These are phyloP conservation scores for Myiotriccus ornatus DNA, from an alignment of 2,797 vertebrate genomes.

Conservation along the genomic window DNA sequence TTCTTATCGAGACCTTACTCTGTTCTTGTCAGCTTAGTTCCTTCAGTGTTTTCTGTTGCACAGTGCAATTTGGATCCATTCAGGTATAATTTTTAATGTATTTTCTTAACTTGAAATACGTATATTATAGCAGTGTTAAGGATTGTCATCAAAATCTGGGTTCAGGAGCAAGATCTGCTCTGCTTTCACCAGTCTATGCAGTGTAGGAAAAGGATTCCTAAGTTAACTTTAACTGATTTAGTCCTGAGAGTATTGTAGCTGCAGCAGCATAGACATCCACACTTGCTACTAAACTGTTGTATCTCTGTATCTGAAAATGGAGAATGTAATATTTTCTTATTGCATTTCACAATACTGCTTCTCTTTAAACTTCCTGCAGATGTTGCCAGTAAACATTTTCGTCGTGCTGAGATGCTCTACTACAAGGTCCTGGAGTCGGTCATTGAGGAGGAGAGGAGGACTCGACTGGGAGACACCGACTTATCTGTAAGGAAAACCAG, in stretches of 20 bases:
- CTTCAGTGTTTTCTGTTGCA: not conserved
- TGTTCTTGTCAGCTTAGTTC: not conserved
- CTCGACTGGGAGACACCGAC: constrained; percentile 84
- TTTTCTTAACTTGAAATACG: not conserved
- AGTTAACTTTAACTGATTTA: not conserved
- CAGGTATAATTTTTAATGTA: not conserved
- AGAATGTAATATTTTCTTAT: not conserved
- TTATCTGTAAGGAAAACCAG: constrained; percentile 85
- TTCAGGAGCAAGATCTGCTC: not conserved
- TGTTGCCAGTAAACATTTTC: constrained; percentile 85
- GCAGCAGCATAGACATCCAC: not conserved
- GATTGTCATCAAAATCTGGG: not conserved
- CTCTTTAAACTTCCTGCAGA: constrained; percentile 74
- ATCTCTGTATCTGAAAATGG: not conserved
- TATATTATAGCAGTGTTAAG: not conserved
- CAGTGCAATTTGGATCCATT: not conserved
- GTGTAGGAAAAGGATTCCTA: not conserved
- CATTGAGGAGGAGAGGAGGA: constrained; percentile 88
- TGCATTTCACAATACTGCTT: not conserved
- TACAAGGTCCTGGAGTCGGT: constrained; percentile 91
- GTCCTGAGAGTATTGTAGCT: not conserved
- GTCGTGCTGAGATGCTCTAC: constrained; percentile 88
- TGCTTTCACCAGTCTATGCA: not conserved
- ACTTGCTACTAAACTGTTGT: not conserved
- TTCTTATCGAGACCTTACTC: not conserved